Percentiles rank a stretch among this genome's conserved stretches.
Conservation (phyloP, 2,113 vertebrate species). For the Ciconia boyciana region DNA sequence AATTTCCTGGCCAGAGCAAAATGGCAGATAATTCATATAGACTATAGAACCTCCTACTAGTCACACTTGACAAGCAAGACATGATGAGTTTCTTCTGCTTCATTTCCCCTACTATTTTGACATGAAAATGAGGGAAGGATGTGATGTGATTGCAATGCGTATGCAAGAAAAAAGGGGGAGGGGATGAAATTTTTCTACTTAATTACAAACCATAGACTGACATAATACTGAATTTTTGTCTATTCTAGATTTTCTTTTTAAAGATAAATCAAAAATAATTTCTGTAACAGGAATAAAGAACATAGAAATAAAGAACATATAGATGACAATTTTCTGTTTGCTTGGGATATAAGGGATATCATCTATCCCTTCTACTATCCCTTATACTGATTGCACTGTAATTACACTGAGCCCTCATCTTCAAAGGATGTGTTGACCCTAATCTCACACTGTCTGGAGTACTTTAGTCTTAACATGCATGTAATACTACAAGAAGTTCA, state of each 20-base stretch:
- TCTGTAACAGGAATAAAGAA: background rate
- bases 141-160: background rate
- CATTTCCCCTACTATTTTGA: background rate
- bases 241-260: background rate
- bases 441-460: background rate
- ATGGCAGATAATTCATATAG: background rate
- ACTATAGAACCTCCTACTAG: background rate
- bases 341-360: background rate
- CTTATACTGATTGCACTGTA: background rate
- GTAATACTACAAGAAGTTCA: background rate
- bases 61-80: background rate
- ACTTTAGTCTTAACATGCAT: background rate
- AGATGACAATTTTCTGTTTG: background rate
- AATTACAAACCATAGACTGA: background rate
- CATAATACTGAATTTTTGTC: background rate
- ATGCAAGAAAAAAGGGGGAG: background rate
- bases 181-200: background rate
- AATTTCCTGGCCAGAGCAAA: background rate
- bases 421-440: background rate
- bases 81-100: constrained; percentile 3
- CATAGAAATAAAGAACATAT: background rate
- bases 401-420: background rate
- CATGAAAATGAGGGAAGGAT: background rate
- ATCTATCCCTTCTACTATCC: background rate
- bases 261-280: background rate